phyloP scores from a whole-genome alignment of 2,797 vertebrate species.

The Otolemur crassicaudatus region DNA sequence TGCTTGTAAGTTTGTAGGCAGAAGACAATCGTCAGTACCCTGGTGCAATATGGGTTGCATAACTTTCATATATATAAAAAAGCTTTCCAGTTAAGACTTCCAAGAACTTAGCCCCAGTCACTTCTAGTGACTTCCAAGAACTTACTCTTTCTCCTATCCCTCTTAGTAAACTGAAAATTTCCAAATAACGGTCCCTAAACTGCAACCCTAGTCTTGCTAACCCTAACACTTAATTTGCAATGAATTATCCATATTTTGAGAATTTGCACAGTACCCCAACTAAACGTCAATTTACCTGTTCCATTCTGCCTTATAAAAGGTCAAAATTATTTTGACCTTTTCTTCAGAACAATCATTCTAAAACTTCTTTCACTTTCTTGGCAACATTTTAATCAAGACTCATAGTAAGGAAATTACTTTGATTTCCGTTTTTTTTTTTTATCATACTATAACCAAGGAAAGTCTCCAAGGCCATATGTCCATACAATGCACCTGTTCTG shows the following conservation, averaged over 20 bases:
- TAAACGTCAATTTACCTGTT: not conserved
- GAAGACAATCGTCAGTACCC: not conserved
- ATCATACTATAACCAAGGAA: not conserved
- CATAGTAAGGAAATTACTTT: not conserved
- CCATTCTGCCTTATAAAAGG: not conserved
- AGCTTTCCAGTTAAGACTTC: not conserved
- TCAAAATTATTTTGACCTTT: not conserved
- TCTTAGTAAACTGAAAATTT: not conserved
- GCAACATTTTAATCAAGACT: not conserved
- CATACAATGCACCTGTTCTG: too few species aligned
- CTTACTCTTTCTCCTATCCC: not conserved
- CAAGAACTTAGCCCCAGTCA: not conserved
- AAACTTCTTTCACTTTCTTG: not conserved
- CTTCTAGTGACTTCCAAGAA: too few species aligned
- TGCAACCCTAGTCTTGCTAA: not conserved
- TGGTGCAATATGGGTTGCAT: not conserved
- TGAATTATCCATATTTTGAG: not conserved
- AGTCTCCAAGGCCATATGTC: too few species aligned
- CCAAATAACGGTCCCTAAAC: not conserved
- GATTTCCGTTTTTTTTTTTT: not conserved
- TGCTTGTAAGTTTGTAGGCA: not conserved
- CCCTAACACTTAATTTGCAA: not conserved
- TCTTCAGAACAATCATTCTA: not conserved
- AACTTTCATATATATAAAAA: not conserved
- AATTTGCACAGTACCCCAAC: not conserved